Conservation (phyloP, 2,113 vertebrate species). For the Ceyx margarethae region DNA sequence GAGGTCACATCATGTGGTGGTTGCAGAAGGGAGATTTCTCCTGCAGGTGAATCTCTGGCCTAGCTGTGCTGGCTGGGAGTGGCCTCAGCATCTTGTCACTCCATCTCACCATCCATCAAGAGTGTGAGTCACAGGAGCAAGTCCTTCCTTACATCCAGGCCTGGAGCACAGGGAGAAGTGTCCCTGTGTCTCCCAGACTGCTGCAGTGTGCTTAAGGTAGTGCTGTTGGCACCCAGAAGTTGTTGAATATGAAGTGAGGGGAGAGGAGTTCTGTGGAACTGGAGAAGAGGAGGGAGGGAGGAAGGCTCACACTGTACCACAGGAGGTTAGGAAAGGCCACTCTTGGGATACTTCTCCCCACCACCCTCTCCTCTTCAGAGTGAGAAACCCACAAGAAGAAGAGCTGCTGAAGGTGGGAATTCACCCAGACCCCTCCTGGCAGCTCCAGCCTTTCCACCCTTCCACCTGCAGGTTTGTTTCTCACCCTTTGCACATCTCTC, state of each 20-base stretch:
- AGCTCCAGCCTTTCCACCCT: background rate
- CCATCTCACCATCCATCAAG: background rate
- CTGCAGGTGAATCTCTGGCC: background rate
- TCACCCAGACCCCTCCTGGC: background rate
- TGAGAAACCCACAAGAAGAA: background rate
- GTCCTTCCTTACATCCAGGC: background rate
- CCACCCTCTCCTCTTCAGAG: background rate
- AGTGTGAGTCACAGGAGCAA: background rate
- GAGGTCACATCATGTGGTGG: too few species aligned
- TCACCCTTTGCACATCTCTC: background rate
- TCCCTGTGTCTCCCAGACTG: background rate
- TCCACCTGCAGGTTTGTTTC: background rate
- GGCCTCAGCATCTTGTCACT: background rate
- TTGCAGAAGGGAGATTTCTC: background rate
- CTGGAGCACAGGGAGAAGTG: background rate
- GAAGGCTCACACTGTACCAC: background rate
- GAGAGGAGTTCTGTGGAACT: background rate
- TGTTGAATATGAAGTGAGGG: background rate
- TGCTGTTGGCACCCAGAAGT: background rate
- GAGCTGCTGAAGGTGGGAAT: background rate
- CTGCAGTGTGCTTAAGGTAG: background rate
- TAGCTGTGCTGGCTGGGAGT: background rate
- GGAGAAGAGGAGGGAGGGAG: background rate
- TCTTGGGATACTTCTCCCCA: background rate
- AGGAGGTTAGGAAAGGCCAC: background rate